Base-by-base conservation (phyloP, 2,113 vertebrate genomes). In the Ardeotis arabs region DNA sequence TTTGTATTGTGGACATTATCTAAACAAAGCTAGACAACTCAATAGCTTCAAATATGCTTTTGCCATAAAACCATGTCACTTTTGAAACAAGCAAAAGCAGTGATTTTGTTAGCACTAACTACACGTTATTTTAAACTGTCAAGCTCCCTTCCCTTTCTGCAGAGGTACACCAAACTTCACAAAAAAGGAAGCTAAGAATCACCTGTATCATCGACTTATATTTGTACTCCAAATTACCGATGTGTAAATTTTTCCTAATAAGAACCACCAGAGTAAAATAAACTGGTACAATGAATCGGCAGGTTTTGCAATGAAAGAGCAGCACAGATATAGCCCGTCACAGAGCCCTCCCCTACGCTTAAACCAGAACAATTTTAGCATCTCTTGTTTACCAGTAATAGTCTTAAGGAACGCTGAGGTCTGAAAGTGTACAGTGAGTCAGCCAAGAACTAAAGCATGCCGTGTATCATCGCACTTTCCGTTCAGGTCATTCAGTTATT, bases 401-500 rank as follows among this genome's bases (percentile, higher is more conserved):
- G 17, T 7, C 50, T 6, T 6, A 15, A 63, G 53, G 63, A 67
- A 37, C 28, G 49, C 22, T 12, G 53, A 47, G n/a, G 28, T 72
- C 53, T 45, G 24, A 14, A 55, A 66, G 19, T 1, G 0, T 2
- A 14, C 19, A 39, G 41, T 1, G 5, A 78, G 31, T 4, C 55
- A 64, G 53, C 14, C 27, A 45, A 59, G n/a, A 63, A 12, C 37
- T 19, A 35, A 79, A 39, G 68, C 12, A 22, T 24, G 14, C 4
- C 18, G 15, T 14, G 35, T 50, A 73, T 16, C 31, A 12, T 55
- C n/a, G 39, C 69, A 37, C 35, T 79, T 81, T 6, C 39, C 31
- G 33, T 18, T 73, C 50, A 81, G 69, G 41, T 84, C 55, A 35
- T 29, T 37, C 52, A 16, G 15, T 39, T 53, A 12, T 56, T 76